Evolutionary conservation across 2,113 vertebrate species (phyloP).

Genomic region (Rhizomys pruinosus): DNA sequence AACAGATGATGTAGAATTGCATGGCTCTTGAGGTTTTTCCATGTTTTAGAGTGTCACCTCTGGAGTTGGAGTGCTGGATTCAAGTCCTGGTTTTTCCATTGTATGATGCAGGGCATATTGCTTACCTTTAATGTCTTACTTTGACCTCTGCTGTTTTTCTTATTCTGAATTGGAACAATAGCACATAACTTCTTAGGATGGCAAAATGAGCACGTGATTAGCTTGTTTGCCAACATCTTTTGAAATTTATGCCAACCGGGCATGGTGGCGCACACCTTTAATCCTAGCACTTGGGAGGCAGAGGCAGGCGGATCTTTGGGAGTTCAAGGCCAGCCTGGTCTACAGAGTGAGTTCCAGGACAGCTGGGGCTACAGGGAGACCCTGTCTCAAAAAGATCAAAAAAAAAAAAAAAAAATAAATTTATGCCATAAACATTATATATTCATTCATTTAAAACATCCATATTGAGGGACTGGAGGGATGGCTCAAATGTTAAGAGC

Average conservation of each 20-base stretch:
- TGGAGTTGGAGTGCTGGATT: background rate
- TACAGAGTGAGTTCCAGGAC: no score
- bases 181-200: background rate
- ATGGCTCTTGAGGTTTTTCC: background rate
- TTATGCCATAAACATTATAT: background rate
- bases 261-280: no score
- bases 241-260: background rate
- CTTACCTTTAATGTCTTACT: background rate
- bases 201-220: background rate
- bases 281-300: no score
- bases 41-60: background rate
- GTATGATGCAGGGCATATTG: background rate
- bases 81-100: background rate
- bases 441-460: background rate
- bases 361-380: no score
- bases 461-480: background rate
- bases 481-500: background rate
- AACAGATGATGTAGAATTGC: slow-evolving; percentile 22
- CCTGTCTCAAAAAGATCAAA: no score
- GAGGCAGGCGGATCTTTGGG: no score
- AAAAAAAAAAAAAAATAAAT: no score
- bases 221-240: background rate
- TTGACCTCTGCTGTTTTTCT: background rate
- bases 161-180: background rate
- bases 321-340: no score